Evolutionary conservation across 2,797 vertebrate species (phyloP).

Genomic region (Tadarida brasiliensis): DNA sequence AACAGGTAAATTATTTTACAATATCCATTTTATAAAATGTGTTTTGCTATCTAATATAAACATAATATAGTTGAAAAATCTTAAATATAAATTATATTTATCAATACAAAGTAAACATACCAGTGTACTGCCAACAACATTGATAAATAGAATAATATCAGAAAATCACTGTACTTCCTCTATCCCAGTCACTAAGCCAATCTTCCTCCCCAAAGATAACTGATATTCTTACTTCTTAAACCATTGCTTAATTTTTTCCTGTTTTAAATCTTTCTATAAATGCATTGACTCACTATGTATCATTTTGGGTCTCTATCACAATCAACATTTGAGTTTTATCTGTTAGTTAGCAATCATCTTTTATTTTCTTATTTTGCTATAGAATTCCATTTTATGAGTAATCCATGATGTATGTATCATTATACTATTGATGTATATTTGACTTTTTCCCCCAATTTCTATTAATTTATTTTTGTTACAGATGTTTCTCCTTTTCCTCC

Average conservation of each 20-base stretch:
- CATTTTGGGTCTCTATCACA: not conserved
- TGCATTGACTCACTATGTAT: not conserved
- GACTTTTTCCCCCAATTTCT: not conserved
- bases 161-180: not conserved
- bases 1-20: not conserved
- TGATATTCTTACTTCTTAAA: not conserved
- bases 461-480: too few relatives aligned
- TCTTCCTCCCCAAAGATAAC: not conserved
- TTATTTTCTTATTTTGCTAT: not conserved
- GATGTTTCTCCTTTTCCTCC: too few relatives aligned
- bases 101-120: not conserved
- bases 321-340: not conserved
- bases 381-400: not conserved
- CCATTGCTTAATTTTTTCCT: not conserved
- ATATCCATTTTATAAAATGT: not conserved
- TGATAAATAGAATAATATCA: not conserved
- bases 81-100: not conserved
- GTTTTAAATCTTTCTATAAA: not conserved
- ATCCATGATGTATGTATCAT: not conserved
- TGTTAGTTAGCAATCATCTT: not conserved
- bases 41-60: not conserved
- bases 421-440: not conserved
- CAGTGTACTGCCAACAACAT: not conserved
- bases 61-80: not conserved
- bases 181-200: not conserved